Evolutionary conservation across 1,140 invertebrate species (phyloP).

Genomic region (Hesperophylax magnus): DNA sequence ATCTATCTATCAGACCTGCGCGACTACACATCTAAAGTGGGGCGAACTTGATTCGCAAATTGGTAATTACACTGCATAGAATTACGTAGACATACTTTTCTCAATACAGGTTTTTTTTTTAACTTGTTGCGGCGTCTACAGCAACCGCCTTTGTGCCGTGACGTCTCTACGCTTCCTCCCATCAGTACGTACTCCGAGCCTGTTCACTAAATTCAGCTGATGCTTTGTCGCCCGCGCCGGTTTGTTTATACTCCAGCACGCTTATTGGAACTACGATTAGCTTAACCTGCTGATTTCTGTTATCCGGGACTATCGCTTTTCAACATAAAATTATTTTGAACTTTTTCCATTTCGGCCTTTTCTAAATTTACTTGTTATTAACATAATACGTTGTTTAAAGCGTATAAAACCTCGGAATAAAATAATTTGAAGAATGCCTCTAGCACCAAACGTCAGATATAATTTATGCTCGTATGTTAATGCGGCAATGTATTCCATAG

Average conservation of each 20-base stretch:
- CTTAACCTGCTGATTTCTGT: too few species aligned
- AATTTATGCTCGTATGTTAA: slow-evolving; percentile 40
- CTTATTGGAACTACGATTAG: not conserved
- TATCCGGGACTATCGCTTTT: too few species aligned
- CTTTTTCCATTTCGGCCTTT: too few species aligned
- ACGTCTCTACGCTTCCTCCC: slow-evolving; percentile 19
- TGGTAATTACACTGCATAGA: slow-evolving; percentile 46
- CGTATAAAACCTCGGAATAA: not conserved
- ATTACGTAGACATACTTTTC: slow-evolving; percentile 41
- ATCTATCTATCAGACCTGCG: too few species aligned
- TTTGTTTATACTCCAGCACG: slow-evolving; percentile 13
- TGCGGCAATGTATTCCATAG: slow-evolving; percentile 18
- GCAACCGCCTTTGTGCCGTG: slow-evolving; percentile 26
- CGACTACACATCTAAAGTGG: slow-evolving; percentile 34
- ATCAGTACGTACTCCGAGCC: not conserved
- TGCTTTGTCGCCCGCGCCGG: slow-evolving; percentile 9
- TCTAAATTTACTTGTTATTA: too few species aligned
- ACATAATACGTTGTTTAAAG: too few species aligned
- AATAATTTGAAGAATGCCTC: slow-evolving; percentile 7
- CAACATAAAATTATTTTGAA: too few species aligned
- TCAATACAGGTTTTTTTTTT: slow-evolving; percentile 48
- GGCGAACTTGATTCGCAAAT: slow-evolving; percentile 49
- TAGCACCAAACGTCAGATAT: not conserved
- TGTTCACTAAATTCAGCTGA: too few species aligned
- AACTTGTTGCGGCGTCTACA: slow-evolving; percentile 39